Evolutionary conservation across 1,140 invertebrate species (phyloP), one percentile per base, ranked within the genome.

Genomic region (Sarcophaga bullata): DNA sequence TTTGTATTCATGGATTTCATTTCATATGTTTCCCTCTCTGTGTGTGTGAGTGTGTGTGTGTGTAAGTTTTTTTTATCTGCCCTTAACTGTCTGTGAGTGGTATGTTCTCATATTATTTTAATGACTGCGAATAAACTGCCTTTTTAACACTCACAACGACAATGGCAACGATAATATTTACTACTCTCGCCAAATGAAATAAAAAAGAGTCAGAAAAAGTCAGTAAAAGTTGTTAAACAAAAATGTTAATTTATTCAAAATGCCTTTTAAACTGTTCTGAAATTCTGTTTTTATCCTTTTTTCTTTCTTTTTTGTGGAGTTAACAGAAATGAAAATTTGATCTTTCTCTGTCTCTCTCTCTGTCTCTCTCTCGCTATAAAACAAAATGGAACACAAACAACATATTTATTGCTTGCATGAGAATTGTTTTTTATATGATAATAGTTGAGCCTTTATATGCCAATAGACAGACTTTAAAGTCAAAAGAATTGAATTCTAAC

Each of bases 241-340:
- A 37, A 76, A 76, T 78, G 6, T 78, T 52, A 78, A 78, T 78
- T 78, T 78, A 78, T 78, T 78, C 75, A 78, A 78, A 78, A 68
- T 68, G 62, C 19, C 62, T 19, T 68, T 68, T 68, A 19, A 68
- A 25, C n/a, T 68, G 62, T 68, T 68, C 10, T 17, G 62, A n/a
- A 37, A 37, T 37, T 37, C 25, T 37, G 1, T 37, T 37, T 37
- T 37, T 37, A 37, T 37, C 25, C 8, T 9, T 68, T 25, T 68
- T 19, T 25, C 3, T 6, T 50, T 50, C 3, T 68, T 68, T 68
- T 68, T 68, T 19, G 15, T 19, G 5, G n/a, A 5, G 17, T n/a
- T 19, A 0, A 19, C 15, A 68, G 6, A 19, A 68, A 19, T 37
- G 25, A 37, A 37, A 37, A 37, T 37, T 37, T 37, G 25, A 37